Evolutionary conservation across 1,140 invertebrate species (phyloP).

Genomic region (Temnothorax nylanderi): DNA sequence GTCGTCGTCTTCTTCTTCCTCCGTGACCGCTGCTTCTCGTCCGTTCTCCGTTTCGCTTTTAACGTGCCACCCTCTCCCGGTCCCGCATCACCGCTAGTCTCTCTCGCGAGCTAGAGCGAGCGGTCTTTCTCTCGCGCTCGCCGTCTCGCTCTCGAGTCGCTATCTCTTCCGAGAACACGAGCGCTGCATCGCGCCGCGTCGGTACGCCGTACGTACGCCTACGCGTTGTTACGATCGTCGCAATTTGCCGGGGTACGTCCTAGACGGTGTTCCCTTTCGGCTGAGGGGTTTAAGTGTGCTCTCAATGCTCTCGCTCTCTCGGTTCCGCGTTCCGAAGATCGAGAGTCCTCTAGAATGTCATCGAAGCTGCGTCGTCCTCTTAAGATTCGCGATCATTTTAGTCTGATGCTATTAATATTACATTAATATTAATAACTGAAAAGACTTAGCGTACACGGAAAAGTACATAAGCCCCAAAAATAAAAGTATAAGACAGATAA

Average conservation of each 20-base stretch:
- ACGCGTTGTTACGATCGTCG: conserved; percentile 51
- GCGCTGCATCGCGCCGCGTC: conserved; percentile 17
- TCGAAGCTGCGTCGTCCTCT: neutral
- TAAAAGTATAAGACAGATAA: neutral
- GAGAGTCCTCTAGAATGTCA: conserved; percentile 32
- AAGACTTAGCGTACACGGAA: neutral
- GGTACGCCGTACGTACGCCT: conserved; percentile 28
- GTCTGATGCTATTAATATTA: neutral
- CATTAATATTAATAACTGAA: neutral
- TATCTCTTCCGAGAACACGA: conserved; percentile 51
- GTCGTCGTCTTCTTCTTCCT: conserved; percentile 20
- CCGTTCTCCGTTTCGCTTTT: conserved; percentile 50
- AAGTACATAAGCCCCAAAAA: neutral
- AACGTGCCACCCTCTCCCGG: conserved; percentile 20
- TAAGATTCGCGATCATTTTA: neutral
- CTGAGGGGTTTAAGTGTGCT: conserved; percentile 1
- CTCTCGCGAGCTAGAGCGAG: conserved; percentile 37
- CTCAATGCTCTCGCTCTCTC: conserved; percentile 18
- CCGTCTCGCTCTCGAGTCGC: conserved; percentile 5
- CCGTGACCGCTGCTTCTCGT: conserved; percentile 23
- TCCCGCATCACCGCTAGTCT: conserved; percentile 20
- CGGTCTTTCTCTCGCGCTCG: neutral
- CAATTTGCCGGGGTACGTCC: conserved; percentile 52
- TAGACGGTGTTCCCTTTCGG: conserved; percentile 51
- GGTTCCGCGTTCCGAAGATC: conserved; percentile 25